Evolutionary conservation across 2,113 vertebrate species (phyloP).

Genomic region (Sylvietta virens): DNA sequence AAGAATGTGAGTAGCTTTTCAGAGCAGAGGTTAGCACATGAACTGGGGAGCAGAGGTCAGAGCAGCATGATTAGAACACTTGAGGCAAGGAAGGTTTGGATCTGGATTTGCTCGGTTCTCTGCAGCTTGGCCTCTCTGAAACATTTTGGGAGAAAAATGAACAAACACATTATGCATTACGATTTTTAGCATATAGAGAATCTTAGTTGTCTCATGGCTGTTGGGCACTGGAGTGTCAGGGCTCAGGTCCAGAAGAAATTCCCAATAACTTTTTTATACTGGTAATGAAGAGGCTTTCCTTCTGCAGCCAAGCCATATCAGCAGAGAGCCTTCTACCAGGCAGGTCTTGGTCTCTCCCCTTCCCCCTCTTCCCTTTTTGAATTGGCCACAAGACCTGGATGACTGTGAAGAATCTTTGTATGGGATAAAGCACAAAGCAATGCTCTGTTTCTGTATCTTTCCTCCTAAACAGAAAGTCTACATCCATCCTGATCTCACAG

Average conservation of each 20-base stretch:
- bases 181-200: neutral
- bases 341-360: neutral
- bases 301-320: neutral
- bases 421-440: fast-evolving
- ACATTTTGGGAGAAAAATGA: neutral
- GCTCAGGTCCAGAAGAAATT: neutral
- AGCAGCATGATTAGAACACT: neutral
- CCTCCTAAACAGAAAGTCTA: neutral
- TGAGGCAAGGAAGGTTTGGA: neutral
- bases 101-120: neutral
- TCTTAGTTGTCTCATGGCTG: neutral
- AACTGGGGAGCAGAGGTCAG: neutral
- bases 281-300: neutral
- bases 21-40: neutral
- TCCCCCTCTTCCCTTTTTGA: neutral
- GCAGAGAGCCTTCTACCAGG: neutral
- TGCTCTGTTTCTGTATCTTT: neutral
- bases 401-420: neutral
- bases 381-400: neutral
- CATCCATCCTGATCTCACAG: neutral
- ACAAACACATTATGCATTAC: neutral
- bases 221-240: neutral
- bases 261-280: neutral
- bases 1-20: neutral
- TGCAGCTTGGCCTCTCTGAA: neutral